Conservation (phyloP, 2,888 invertebrate genomes). For the Willowsia nigromaculata region DNA sequence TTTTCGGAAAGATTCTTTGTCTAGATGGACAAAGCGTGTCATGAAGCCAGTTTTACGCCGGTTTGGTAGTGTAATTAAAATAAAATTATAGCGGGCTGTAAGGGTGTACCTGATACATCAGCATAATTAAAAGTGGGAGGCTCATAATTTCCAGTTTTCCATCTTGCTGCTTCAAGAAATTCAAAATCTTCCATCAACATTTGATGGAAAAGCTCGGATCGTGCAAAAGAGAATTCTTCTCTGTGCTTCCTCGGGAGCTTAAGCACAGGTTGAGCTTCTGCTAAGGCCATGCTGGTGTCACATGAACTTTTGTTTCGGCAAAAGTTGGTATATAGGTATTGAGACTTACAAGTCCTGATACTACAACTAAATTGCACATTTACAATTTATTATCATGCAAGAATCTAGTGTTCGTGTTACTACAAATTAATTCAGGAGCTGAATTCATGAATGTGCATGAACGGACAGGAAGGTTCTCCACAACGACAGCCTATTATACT, state of each 20-base stretch:
- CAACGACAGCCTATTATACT: too few species aligned
- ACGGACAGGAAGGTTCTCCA: too few species aligned
- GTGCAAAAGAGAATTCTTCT: conserved; percentile 53
- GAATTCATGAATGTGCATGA: too few species aligned
- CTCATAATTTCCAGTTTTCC: conserved; percentile 74
- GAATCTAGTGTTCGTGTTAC: too few species aligned
- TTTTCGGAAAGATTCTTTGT: conserved; percentile 43
- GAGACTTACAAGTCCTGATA: too few species aligned
- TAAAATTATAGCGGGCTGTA: neutral
- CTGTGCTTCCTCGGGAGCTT: neutral
- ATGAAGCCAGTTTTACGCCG: neutral
- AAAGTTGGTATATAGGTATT: too few species aligned
- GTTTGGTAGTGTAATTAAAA: neutral
- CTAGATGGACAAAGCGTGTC: conserved; percentile 12
- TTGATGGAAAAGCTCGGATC: conserved; percentile 74
- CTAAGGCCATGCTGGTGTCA: neutral
- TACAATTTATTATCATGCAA: too few species aligned
- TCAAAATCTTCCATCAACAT: conserved; percentile 76
- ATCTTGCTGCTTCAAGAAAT: conserved; percentile 77
- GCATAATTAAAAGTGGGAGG: conserved; percentile 68
- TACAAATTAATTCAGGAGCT: too few species aligned
- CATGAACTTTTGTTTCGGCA: too few species aligned
- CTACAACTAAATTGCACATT: too few species aligned
- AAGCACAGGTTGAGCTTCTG: neutral
- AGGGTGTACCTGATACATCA: conserved; percentile 64